Conservation (phyloP, 2,888 invertebrate species). For the Metacarcinus magister region DNA sequence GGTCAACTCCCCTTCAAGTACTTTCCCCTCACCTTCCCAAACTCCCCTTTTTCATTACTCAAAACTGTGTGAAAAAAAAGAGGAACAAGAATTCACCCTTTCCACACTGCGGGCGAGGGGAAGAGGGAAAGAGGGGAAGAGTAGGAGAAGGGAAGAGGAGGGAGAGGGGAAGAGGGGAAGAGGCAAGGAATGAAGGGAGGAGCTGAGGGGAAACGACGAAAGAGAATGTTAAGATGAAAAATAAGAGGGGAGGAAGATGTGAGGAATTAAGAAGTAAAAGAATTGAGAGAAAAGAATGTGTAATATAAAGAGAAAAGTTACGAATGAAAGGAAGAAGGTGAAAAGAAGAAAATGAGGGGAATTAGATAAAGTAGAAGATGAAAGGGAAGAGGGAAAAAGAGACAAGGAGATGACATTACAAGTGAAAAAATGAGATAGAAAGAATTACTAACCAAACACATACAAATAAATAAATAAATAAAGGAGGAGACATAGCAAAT, state of each 20-base stretch:
- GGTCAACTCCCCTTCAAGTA: neutral
- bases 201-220: neutral
- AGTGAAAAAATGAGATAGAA: too few species aligned
- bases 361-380: neutral
- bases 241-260: neutral
- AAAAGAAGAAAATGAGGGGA: neutral
- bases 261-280: neutral
- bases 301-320: neutral
- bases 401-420: neutral
- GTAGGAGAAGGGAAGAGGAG: neutral
- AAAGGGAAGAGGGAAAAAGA: neutral
- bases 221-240: slow-evolving; percentile 11
- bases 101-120: slow-evolving; percentile 8
- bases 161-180: neutral
- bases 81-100: neutral
- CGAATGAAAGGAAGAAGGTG: neutral
- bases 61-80: neutral
- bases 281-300: too few species aligned
- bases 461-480: too few species aligned
- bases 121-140: neutral
- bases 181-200: neutral
- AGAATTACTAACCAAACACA: too few species aligned
- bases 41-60: neutral
- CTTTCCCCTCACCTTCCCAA: neutral
- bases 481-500: too few species aligned